Base-by-base conservation (phyloP, 2,888 invertebrate genomes). In the Thalpophila matura region DNA sequence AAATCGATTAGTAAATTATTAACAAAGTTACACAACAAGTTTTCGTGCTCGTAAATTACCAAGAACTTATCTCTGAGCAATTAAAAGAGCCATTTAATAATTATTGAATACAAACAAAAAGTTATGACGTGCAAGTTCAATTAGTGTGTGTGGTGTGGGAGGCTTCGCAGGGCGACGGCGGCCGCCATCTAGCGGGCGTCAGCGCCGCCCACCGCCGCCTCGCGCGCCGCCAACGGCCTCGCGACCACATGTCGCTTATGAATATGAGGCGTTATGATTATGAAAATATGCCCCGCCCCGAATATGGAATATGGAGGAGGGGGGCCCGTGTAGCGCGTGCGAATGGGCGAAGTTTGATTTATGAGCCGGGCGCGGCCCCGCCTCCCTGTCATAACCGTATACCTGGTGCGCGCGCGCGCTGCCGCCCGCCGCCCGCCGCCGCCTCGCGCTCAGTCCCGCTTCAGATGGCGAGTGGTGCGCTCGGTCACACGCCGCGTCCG, bases 361-460 rank as follows among this genome's bases (percentile, higher is more conserved):
- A 96, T 96, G 96, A 96, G 95, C 92, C 92, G 89, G 89, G 92
- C 92, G 91, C 91, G 95, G 95, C 95, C 89, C 96, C 96, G 96
- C 96, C 96, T 89, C 96, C 95, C 95, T 96, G 96, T 96, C 96
- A 96, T 96, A 96, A 96, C 96, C 95, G 95, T 89, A 89, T 93
- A 94, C 92, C 95, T 94, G 95, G 95, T 95, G 96, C 96, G 96
- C 96, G 96, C 95, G 95, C 94, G 95, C 92, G 92, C 88, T 78
- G 86, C 83, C 88, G 89, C 87, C 88, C 85, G 88, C 91, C 91
- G 88, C 88, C 89, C 89, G 88, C 89, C 87, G 86, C 89, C 89
- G 89, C 89, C 88, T 85, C 87, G 89, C 89, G 89, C 92, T 94
- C 95, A 94, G 95, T 95, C 95, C 93, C 94, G 95, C 93, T 89